Evolutionary conservation across 2,888 invertebrate genomes (phyloP), one percentile per base, ranked within the genome.

Genomic region (Morpho deidamia): DNA sequence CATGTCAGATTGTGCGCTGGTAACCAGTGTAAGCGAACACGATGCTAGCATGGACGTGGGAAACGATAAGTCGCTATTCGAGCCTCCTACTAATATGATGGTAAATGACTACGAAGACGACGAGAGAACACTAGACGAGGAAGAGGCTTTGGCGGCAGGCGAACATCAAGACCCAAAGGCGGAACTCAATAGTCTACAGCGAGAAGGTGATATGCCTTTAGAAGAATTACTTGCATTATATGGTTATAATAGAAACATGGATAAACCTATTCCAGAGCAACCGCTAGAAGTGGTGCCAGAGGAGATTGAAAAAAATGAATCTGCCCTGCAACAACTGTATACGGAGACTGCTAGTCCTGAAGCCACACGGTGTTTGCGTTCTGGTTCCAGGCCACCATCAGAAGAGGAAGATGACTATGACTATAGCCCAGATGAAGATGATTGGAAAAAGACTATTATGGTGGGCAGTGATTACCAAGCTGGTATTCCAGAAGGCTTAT

Each of bases 71-170:
- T 83, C 90, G 68, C 91, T 95, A 71, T 97, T 98, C 91, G 97
- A 97, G 83, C 97, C 98, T 61, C 94, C 96, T 63, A 94, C 97
- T 77, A 98, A 98, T 83, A 97, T 98, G 97, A 94, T 98, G 92
- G 95, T 98, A 62, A 96, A 98, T 92, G 98, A 98, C 85, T 98
- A 96, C 87, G 99, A 99, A 83, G 98, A 99, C 90, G 98, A 99
- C 90, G 99, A 99, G 80, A 93, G 96, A 78, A 99, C 98, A 59
- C 81, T 99, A 77, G 98, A 98, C 80, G 98, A 99, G 90, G 98
- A 99, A 91, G 99, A 99, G 91, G 97, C 97, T 47, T 85, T 98
- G 78, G 97, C 97, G 66, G 96, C 96, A 68, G 94, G 95, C 61
- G 96, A 96, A 84, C 89, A 92, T 45, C 94, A 94, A 68, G 97